Evolutionary conservation across 2,888 invertebrate genomes (phyloP).

Genomic region (Ischnus inquisitorius): DNA sequence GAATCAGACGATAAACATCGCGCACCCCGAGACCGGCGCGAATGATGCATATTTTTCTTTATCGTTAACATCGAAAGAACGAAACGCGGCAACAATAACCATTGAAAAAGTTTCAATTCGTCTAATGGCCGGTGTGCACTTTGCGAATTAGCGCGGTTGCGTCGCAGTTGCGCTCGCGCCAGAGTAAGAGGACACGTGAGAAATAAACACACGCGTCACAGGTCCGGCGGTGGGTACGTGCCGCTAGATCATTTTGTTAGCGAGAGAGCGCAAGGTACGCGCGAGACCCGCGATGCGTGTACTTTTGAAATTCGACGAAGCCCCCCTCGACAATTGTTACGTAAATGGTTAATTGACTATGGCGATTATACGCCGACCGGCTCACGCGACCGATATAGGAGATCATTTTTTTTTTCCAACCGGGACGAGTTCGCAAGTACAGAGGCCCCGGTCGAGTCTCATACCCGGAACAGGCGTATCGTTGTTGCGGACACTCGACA

Average conservation of each 20-base stretch:
- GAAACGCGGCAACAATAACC: background rate
- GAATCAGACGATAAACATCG: background rate
- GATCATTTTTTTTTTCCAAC: background rate
- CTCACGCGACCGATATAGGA: background rate
- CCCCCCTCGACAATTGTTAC: background rate
- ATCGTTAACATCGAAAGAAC: background rate
- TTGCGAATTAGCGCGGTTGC: background rate
- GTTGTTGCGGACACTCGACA: background rate
- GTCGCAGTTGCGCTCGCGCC: background rate
- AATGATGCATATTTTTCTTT: too few species aligned
- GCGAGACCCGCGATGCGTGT: background rate
- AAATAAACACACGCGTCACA: constrained; percentile 15
- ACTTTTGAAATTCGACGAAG: constrained; percentile 22
- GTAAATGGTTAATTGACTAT: constrained; percentile 14
- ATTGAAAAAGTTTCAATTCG: background rate
- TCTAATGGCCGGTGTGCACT: constrained; percentile 1
- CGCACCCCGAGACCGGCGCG: background rate
- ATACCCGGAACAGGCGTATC: background rate
- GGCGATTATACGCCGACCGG: constrained; percentile 1
- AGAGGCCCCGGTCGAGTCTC: background rate
- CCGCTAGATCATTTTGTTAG: constrained; percentile 17
- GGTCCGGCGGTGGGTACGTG: constrained; percentile 6
- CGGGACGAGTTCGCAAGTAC: background rate
- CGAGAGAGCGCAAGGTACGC: constrained; percentile 2
- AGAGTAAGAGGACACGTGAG: constrained; percentile 11